Conservation (phyloP, 2,888 invertebrate genomes). For the Andrena flavipes region DNA sequence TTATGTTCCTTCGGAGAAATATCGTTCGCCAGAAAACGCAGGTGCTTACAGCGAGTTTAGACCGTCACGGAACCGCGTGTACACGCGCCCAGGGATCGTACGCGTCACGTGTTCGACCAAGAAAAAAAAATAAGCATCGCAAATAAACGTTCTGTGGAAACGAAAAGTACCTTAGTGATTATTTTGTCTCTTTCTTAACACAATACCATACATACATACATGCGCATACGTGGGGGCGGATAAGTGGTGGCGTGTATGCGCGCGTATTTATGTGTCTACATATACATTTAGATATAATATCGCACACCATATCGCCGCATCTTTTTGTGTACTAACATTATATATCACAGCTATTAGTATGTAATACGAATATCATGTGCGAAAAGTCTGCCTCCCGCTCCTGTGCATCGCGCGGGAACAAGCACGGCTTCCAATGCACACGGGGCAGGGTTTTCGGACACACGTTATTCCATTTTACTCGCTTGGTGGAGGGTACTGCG, state of each 20-base stretch:
- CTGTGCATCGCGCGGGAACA: constrained; percentile 21
- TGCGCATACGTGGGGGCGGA: constrained; percentile 14
- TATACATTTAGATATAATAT: constrained; percentile 45
- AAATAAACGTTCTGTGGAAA: constrained; percentile 81
- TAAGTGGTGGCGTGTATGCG: background rate
- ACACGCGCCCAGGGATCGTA: constrained; percentile 52
- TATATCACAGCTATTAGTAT: constrained; percentile 55
- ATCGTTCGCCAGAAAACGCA: constrained; percentile 1
- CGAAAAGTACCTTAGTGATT: constrained; percentile 81
- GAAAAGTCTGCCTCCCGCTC: constrained; percentile 22
- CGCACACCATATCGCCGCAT: constrained; percentile 61
- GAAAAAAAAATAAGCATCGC: constrained; percentile 67
- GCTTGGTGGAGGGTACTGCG: constrained; percentile 72
- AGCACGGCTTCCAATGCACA: background rate
- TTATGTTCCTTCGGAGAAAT: background rate
- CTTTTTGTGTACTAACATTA: constrained; percentile 67
- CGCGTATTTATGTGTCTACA: constrained; percentile 27
- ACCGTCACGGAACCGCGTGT: background rate
- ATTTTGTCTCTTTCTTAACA: constrained; percentile 81
- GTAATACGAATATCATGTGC: constrained; percentile 50
- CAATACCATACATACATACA: constrained; percentile 59
- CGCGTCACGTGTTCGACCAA: constrained; percentile 64
- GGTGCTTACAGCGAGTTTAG: background rate
- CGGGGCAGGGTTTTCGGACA: background rate
- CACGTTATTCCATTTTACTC: constrained; percentile 62